A percentile compares a stretch with the other conserved stretches of the same genome.
phyloP scores from a whole-genome alignment of 2,797 vertebrate species.

The Eidolon dupreanum region DNA sequence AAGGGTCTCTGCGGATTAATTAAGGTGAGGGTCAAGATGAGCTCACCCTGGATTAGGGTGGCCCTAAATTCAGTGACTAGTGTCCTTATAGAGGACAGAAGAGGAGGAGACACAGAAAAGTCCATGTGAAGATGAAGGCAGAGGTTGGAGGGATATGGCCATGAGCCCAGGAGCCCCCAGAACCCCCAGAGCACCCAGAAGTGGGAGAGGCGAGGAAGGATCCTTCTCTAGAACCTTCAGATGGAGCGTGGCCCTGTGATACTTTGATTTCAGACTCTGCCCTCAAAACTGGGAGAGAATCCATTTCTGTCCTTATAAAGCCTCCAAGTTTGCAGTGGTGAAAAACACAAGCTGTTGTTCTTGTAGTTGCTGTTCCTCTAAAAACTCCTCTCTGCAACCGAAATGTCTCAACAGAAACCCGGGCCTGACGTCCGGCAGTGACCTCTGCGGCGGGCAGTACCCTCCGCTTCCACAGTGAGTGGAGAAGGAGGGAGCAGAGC shows the following conservation, averaged over 20 bases:
- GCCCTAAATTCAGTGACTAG: rapidly evolving
- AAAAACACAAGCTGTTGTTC: not conserved
- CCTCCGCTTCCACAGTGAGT: not conserved
- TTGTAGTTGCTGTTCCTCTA: not conserved
- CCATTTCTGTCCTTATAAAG: not conserved
- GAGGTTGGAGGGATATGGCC: rapidly evolving
- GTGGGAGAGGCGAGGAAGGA: not conserved
- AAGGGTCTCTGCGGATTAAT: not conserved
- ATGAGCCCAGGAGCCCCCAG: not conserved
- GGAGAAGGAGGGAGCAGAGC: not conserved
- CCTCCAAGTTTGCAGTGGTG: rapidly evolving
- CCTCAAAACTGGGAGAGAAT: not conserved
- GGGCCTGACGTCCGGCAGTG: not conserved
- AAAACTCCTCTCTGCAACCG: not conserved
- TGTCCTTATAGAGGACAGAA: not conserved
- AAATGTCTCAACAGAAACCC: not conserved
- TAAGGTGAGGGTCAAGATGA: not conserved
- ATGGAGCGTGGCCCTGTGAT: rapidly evolving
- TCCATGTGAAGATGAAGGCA: not conserved
- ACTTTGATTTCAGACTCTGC: not conserved
- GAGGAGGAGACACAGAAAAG: not conserved
- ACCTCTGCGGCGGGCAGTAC: rapidly evolving
- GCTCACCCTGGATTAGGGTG: not conserved
- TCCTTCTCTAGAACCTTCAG: not conserved
- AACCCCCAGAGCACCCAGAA: not conserved